Percentiles rank a stretch among this genome's conserved stretches.
phyloP scores from a whole-genome alignment of 2,888 invertebrate genomes.

The Sesia bembeciformis region DNA sequence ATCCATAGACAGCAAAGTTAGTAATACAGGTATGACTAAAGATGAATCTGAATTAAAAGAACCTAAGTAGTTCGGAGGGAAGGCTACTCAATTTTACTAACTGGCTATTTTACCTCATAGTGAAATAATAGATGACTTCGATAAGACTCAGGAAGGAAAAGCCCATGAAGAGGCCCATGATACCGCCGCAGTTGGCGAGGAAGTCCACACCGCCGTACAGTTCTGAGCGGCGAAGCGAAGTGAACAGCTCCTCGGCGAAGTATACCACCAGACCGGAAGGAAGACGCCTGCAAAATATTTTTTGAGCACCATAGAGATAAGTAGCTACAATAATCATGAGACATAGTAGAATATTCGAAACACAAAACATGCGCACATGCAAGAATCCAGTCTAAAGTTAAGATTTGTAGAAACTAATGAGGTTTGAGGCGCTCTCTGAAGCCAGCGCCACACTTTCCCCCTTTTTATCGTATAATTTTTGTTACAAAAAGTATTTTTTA shows the following conservation, averaged over 20 bases:
- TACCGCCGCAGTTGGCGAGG: conserved; percentile 72
- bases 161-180: conserved; percentile 63
- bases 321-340: neutral
- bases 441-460: no score
- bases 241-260: conserved; percentile 75
- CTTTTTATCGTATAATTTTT: no score
- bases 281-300: conserved; percentile 26
- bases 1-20: no score
- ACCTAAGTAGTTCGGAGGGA: no score
- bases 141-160: conserved; percentile 62
- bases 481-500: no score
- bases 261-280: conserved; percentile 71
- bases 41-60: no score
- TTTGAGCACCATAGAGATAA: neutral
- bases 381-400: no score
- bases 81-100: no score
- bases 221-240: conserved; percentile 69
- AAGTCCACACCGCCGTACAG: conserved; percentile 51
- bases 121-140: conserved; percentile 58
- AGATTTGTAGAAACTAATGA: no score
- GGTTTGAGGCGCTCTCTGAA: no score
- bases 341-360: neutral
- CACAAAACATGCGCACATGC: no score
- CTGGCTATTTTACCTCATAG: conserved; percentile 12
- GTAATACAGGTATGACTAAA: no score